Conservation (phyloP, 2,113 vertebrate genomes). For the Pipa parva region DNA sequence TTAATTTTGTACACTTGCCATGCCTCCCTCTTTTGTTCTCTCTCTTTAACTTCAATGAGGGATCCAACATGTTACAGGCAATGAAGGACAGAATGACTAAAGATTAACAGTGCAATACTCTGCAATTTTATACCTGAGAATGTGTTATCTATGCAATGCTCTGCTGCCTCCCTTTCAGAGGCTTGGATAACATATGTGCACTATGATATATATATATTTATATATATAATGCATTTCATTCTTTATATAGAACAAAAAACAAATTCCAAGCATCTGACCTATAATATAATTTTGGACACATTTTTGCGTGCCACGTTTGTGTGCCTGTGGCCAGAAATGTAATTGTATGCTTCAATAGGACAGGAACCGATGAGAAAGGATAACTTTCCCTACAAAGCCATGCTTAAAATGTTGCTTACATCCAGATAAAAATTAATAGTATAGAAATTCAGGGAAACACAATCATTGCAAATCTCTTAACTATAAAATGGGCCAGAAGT, state of each 20-base stretch:
- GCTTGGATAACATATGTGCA: conserved; percentile 24
- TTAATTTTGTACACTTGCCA: conserved; percentile 25
- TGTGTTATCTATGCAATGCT: conserved; percentile 5
- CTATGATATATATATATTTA: conserved; percentile 24
- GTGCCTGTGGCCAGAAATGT: no score
- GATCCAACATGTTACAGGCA: conserved; percentile 16
- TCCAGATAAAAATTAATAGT: no score
- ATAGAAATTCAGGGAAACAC: no score
- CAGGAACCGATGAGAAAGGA: no score
- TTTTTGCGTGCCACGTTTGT: neutral
- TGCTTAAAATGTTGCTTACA: no score
- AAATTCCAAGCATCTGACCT: conserved; percentile 11
- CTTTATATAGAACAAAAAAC: conserved; percentile 26
- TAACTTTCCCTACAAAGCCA: no score
- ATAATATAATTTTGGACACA: conserved; percentile 19
- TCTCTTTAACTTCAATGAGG: conserved; percentile 25
- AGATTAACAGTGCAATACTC: conserved; percentile 20
- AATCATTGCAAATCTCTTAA: no score
- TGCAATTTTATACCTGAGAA: conserved; percentile 10
- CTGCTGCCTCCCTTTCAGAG: conserved; percentile 22
- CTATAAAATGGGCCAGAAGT: no score
- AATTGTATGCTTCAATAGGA: no score
- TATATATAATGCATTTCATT: conserved; percentile 25
- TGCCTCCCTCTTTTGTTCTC: conserved; percentile 10
- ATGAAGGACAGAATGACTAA: conserved; percentile 11